phyloP scores from a whole-genome alignment of 2,797 vertebrate genomes.

The Alauda arvensis region DNA sequence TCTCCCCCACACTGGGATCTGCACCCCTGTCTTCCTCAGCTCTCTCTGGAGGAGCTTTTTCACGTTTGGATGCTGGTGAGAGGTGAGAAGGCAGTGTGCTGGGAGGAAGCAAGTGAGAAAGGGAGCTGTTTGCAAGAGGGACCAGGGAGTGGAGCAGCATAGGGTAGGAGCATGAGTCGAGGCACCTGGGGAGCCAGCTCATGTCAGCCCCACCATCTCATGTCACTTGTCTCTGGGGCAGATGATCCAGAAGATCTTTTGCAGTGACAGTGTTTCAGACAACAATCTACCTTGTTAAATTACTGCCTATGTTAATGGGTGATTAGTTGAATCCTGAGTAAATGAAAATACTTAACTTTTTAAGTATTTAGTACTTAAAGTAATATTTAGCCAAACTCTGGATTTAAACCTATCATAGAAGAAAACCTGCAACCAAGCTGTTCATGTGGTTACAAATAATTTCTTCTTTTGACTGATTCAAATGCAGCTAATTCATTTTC shows the following conservation, averaged over 20 bases:
- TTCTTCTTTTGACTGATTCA: neutral
- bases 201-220: neutral
- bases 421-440: neutral
- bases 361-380: too few species aligned
- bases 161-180: neutral
- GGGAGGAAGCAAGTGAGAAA: neutral
- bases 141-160: rapidly evolving
- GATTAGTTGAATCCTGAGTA: neutral
- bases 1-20: neutral
- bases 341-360: neutral
- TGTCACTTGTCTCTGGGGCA: neutral
- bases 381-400: neutral
- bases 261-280: neutral
- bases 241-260: neutral
- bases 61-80: neutral
- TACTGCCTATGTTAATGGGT: neutral
- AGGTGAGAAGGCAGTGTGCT: neutral
- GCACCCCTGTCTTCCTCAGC: neutral
- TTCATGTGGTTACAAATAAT: neutral
- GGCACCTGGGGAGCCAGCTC: neutral
- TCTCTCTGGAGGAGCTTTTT: neutral
- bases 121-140: neutral
- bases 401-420: neutral
- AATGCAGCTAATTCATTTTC: neutral
- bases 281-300: neutral